phyloP scores from a whole-genome alignment of 92 coral and sea anemone genomes.

The Palythoa heliodiscus region DNA sequence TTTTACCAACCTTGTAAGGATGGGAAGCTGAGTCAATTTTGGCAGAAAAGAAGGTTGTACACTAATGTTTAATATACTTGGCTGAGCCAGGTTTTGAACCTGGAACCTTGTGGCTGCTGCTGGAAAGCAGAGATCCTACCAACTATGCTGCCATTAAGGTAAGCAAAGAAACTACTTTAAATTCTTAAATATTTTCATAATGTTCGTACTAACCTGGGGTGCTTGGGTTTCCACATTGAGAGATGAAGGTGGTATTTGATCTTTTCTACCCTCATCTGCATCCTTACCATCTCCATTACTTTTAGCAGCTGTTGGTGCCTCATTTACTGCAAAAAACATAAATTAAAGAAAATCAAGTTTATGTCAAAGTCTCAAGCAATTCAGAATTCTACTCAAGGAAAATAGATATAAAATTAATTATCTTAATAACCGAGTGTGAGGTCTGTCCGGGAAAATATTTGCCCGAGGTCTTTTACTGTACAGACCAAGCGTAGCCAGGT shows the following conservation, averaged over 20 bases:
- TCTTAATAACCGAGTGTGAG: too few relatives aligned
- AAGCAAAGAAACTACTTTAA: background rate
- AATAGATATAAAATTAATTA: too few relatives aligned
- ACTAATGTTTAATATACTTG: too few relatives aligned
- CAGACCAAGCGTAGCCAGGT: too few relatives aligned
- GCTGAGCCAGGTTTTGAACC: too few relatives aligned
- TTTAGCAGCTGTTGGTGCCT: background rate
- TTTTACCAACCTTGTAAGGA: too few relatives aligned
- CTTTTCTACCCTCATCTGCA: slow-evolving; percentile 3
- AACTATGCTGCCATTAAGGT: background rate
- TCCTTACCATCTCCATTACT: slow-evolving; percentile 25
- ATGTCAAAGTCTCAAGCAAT: background rate
- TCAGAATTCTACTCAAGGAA: background rate
- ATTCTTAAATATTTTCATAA: background rate
- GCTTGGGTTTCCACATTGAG: slow-evolving; percentile 7
- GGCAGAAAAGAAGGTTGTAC: too few relatives aligned
- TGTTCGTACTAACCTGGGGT: slow-evolving; percentile 5
- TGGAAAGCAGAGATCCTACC: too few relatives aligned
- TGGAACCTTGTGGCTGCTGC: too few relatives aligned
- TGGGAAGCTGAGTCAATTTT: too few relatives aligned
- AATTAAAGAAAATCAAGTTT: background rate
- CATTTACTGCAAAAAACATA: background rate
- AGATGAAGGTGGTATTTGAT: slow-evolving; percentile 14
- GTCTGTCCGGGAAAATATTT: too few relatives aligned
- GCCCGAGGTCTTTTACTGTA: too few relatives aligned